phyloP scores from a whole-genome alignment of 2,797 vertebrate genomes.

The Dicrostonyx torquatus region DNA sequence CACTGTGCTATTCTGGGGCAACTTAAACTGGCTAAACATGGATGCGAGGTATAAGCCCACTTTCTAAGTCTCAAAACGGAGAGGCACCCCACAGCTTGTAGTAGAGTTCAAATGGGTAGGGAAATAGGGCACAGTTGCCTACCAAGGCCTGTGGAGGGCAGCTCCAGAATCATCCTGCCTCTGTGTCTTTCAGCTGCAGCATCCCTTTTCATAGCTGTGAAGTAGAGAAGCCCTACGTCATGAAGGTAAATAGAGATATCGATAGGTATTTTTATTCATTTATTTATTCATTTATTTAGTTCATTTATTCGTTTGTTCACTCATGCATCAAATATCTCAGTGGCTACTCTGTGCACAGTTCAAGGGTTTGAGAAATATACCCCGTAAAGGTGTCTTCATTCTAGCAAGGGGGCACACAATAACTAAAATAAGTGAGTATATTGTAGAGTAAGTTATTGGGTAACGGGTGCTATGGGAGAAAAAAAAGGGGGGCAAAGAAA shows the following conservation, averaged over 20 bases:
- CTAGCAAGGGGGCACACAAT: neutral
- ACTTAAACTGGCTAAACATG: neutral
- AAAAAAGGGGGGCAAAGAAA: neutral
- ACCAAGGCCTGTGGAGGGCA: neutral
- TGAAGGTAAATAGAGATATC: neutral
- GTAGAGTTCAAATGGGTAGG: neutral
- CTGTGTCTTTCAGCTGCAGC: neutral
- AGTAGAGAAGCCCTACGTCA: neutral
- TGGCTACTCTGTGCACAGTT: neutral
- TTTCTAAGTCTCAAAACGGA: neutral
- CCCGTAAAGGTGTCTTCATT: neutral
- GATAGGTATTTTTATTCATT: neutral
- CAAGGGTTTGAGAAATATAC: neutral
- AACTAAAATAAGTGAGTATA: neutral
- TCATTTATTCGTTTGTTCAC: neutral
- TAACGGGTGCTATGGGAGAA: neutral
- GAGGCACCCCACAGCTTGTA: fast-evolving
- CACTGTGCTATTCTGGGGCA: constrained; percentile 1
- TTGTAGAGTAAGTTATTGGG: neutral
- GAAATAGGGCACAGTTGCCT: neutral
- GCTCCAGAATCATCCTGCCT: neutral
- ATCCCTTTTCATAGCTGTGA: neutral
- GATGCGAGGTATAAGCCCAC: neutral
- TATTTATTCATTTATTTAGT: neutral
- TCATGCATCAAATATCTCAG: neutral